Evolutionary conservation across 2,113 vertebrate species (phyloP).

Genomic region (Nycticryphes semicollaris): DNA sequence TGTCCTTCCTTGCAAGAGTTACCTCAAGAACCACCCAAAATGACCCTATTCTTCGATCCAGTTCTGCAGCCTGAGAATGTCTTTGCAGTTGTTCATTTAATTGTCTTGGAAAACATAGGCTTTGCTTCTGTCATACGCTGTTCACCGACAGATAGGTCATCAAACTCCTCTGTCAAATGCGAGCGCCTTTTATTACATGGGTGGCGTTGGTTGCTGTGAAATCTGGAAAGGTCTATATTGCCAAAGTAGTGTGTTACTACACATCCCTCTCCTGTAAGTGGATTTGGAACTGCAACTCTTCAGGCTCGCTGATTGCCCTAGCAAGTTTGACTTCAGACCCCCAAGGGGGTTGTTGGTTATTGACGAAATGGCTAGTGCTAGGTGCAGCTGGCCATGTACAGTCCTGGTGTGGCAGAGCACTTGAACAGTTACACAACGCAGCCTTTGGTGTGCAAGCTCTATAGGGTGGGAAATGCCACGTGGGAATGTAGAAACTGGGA

Average conservation of each 20-base stretch:
- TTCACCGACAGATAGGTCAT: background rate
- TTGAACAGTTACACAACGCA: background rate
- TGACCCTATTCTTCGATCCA: background rate
- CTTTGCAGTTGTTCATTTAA: background rate
- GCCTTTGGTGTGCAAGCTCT: background rate
- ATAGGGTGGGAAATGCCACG: background rate
- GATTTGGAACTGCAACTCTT: background rate
- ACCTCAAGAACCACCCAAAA: background rate
- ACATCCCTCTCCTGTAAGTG: background rate
- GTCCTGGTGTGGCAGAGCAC: background rate
- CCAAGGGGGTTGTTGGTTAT: fast-evolving
- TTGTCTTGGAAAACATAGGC: background rate
- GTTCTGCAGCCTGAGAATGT: background rate
- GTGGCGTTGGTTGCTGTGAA: background rate
- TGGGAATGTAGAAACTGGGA: background rate
- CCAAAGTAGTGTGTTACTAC: background rate
- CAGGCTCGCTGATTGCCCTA: background rate
- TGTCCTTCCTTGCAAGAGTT: background rate
- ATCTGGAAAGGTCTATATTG: background rate
- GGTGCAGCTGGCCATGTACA: background rate
- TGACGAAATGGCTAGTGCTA: background rate
- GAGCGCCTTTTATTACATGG: background rate
- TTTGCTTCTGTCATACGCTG: background rate
- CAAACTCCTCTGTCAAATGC: background rate
- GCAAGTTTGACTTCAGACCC: background rate